These are phyloP conservation scores for Myanophis thanlyinensis DNA, from an alignment of 2,113 vertebrate species.

Conservation along the genomic window DNA sequence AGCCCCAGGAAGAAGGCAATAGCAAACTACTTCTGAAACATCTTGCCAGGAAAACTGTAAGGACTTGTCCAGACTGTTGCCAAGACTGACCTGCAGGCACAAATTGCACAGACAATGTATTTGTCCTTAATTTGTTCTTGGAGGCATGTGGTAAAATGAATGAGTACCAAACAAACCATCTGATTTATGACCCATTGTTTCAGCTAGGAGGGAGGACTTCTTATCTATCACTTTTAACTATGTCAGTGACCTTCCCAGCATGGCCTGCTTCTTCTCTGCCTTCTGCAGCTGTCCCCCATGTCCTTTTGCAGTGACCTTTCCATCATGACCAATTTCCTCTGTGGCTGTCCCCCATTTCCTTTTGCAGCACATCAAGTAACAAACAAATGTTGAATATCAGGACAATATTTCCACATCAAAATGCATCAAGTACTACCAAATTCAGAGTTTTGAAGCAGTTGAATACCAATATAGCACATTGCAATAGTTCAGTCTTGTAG, in stretches of 20 bases:
- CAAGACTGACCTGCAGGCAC: neutral
- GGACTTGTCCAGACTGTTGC: neutral
- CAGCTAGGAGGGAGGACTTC: neutral
- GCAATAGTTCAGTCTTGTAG: neutral
- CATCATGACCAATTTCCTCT: neutral
- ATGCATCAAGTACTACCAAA: neutral
- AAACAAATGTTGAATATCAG: neutral
- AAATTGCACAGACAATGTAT: neutral
- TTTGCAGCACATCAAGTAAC: neutral
- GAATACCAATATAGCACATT: neutral
- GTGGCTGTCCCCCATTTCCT: neutral
- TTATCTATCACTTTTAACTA: neutral
- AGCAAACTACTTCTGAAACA: neutral
- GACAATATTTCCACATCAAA: neutral
- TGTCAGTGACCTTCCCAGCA: neutral
- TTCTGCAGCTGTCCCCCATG: neutral
- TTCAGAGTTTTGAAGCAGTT: neutral
- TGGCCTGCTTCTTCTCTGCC: neutral
- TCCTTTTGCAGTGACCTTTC: neutral
- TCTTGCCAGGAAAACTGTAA: neutral
- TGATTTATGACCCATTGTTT: neutral
- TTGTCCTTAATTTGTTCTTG: too few relatives aligned
- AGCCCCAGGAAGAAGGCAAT: neutral
- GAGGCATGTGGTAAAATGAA: neutral
- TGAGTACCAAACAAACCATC: neutral